Percentiles rank a stretch among this genome's conserved stretches.
These are phyloP conservation scores for Meteorus cinctellus DNA, from an alignment of 2,888 invertebrate genomes.

Conservation along the genomic window DNA sequence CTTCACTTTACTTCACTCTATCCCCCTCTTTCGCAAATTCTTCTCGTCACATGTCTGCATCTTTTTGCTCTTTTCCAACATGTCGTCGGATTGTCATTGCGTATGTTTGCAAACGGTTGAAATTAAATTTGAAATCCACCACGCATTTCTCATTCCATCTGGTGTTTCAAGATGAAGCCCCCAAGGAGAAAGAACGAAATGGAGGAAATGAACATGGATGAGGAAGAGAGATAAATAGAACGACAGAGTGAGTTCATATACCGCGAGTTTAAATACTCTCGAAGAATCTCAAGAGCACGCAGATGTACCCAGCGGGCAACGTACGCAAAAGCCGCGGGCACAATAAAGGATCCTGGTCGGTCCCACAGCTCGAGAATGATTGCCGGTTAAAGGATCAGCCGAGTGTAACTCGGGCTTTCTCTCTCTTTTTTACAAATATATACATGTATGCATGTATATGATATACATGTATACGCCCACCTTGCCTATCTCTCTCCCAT, in stretches of 20 bases:
- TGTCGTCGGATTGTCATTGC: constrained; percentile 32
- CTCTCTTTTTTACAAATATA: constrained; percentile 48
- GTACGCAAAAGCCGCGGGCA: constrained; percentile 47
- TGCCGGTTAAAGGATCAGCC: constrained; percentile 70
- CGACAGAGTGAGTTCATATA: background rate
- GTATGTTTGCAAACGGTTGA: constrained; percentile 20
- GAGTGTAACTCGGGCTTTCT: constrained; percentile 67
- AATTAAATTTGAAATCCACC: constrained; percentile 36
- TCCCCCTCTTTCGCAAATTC: too few relatives aligned
- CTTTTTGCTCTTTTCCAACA: background rate
- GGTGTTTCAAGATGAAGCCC: constrained; percentile 16
- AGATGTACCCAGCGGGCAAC: constrained; percentile 37
- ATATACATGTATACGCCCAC: constrained; percentile 23
- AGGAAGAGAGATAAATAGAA: background rate
- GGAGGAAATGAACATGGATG: background rate
- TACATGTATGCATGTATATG: background rate
- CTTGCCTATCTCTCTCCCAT: constrained; percentile 4
- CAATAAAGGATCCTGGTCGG: constrained; percentile 57
- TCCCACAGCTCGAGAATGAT: constrained; percentile 69
- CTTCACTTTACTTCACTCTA: too few relatives aligned
- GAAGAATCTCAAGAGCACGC: constrained; percentile 34
- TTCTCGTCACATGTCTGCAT: background rate
- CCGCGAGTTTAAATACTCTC: constrained; percentile 15
- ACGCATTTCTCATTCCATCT: constrained; percentile 14
- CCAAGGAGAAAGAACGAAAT: background rate